phyloP scores from a whole-genome alignment of 2,113 vertebrate genomes.

The Leptodactylus fuscus region DNA sequence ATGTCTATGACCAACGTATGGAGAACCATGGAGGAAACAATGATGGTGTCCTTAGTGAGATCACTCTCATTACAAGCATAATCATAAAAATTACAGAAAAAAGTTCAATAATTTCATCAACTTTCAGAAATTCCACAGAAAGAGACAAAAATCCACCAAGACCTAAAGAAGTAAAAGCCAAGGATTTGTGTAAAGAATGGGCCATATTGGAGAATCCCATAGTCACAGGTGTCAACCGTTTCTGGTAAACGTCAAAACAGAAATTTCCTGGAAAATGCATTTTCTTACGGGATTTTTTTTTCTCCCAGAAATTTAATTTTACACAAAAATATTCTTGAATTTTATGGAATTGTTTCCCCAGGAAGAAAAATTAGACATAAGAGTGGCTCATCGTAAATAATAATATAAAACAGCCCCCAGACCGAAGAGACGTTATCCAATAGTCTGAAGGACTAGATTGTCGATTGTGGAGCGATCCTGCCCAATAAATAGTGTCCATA shows the following conservation, averaged over 20 bases:
- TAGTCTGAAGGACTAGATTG: not conserved
- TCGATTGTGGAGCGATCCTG: not conserved
- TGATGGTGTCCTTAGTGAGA: no score
- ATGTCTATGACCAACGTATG: not conserved
- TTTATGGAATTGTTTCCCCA: not conserved
- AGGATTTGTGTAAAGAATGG: not conserved
- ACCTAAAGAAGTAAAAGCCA: not conserved
- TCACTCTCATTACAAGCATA: no score
- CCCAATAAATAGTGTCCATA: constrained; percentile 46
- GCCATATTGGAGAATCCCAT: no score
- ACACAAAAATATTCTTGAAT: not conserved
- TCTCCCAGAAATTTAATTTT: not conserved
- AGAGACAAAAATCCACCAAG: not conserved
- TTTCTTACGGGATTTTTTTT: not conserved
- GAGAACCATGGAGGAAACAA: not conserved
- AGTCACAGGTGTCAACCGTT: not conserved
- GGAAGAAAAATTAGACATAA: not conserved
- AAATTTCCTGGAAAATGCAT: not conserved
- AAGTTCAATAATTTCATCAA: no score
- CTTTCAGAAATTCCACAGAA: no score
- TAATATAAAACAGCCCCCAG: no score
- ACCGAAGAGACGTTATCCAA: not conserved
- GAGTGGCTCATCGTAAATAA: not conserved
- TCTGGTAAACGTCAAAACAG: not conserved
- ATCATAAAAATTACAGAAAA: no score